These are phyloP conservation scores for Adelosebastes latens DNA, from an alignment of 2,797 vertebrate genomes.

Conservation along the genomic window DNA sequence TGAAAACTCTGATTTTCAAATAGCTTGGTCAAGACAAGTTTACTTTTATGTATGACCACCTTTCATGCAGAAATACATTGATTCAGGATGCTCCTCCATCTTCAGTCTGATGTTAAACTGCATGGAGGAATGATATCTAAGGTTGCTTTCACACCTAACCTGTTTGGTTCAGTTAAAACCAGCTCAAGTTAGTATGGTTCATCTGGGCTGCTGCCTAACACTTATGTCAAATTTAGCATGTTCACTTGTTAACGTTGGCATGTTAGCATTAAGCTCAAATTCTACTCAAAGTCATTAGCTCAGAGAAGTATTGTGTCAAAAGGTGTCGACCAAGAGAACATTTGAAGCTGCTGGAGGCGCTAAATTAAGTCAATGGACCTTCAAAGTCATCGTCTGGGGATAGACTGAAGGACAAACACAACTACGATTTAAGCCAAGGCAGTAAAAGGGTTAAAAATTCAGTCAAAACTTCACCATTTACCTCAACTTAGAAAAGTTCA, in stretches of 20 bases:
- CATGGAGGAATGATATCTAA: background rate
- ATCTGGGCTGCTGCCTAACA: too few relatives aligned
- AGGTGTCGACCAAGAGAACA: too few relatives aligned
- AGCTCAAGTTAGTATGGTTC: too few relatives aligned
- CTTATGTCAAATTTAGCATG: too few relatives aligned
- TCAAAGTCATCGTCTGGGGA: background rate
- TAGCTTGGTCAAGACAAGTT: background rate
- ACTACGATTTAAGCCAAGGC: background rate
- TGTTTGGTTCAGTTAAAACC: too few relatives aligned
- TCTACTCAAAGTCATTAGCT: too few relatives aligned
- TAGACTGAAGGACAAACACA: background rate
- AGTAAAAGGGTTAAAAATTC: background rate
- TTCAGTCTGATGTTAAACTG: background rate
- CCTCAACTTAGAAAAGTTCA: background rate
- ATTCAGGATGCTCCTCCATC: background rate
- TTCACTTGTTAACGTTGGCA: too few relatives aligned
- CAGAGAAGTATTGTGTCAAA: too few relatives aligned
- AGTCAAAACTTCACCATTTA: background rate
- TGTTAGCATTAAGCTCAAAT: too few relatives aligned
- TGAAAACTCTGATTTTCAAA: background rate
- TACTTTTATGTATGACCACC: background rate
- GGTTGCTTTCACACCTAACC: too few relatives aligned
- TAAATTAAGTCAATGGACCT: background rate
- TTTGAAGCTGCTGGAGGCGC: background rate
- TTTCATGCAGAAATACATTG: background rate